Evolutionary conservation across 2,888 invertebrate genomes (phyloP).

Genomic region (Geophilus truncorum): DNA sequence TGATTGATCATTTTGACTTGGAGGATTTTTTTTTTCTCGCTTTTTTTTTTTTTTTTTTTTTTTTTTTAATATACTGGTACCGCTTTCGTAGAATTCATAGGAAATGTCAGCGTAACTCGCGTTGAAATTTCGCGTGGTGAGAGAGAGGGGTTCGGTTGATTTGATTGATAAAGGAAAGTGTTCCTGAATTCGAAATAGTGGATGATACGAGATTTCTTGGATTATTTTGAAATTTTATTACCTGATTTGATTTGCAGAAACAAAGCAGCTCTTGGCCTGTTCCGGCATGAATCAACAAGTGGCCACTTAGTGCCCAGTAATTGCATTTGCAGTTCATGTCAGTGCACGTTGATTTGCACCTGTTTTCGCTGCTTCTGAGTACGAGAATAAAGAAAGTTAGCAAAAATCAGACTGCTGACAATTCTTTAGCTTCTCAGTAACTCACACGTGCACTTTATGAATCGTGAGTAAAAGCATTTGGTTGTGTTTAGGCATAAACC

Average conservation of each 20-base stretch:
- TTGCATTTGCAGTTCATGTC: neutral
- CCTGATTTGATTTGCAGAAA: neutral
- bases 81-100: constrained; percentile 1
- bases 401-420: too few relatives aligned
- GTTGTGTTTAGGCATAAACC: constrained; percentile 15
- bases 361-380: neutral
- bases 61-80: too few relatives aligned
- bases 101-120: neutral
- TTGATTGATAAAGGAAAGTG: neutral
- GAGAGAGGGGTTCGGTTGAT: constrained; percentile 7
- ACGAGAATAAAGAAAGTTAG: too few relatives aligned
- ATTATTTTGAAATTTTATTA: neutral
- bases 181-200: neutral
- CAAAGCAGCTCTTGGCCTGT: neutral
- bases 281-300: neutral
- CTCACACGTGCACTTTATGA: neutral
- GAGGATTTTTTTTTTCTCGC: neutral
- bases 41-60: too few relatives aligned
- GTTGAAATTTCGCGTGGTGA: neutral
- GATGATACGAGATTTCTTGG: too few relatives aligned
- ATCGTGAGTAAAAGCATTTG: constrained; percentile 17
- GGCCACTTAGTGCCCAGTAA: neutral
- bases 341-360: neutral
- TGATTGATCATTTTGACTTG: constrained; percentile 5
- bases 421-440: neutral